A percentile compares a stretch with the other conserved stretches of the same genome.
These are phyloP conservation scores for Xestobium rufovillosum DNA, from an alignment of 2,888 invertebrate species.

Conservation along the genomic window DNA sequence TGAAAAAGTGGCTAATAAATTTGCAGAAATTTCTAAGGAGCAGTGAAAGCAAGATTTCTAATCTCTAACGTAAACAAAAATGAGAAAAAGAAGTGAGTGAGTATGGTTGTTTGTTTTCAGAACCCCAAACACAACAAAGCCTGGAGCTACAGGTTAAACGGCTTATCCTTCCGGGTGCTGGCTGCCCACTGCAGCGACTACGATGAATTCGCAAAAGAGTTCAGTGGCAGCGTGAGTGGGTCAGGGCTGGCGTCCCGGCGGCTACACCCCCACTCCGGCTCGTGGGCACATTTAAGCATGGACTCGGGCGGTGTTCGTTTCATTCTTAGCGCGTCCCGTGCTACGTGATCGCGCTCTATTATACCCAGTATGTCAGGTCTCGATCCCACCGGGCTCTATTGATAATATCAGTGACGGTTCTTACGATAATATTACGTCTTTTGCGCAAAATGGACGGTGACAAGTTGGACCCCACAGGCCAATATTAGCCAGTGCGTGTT, in stretches of 20 bases:
- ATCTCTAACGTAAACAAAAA: too few relatives aligned
- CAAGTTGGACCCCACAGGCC: slow-evolving; percentile 42
- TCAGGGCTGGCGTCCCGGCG: slow-evolving; percentile 42
- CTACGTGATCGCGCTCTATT: slow-evolving; percentile 14
- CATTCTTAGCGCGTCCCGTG: slow-evolving; percentile 23
- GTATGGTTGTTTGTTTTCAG: too few relatives aligned
- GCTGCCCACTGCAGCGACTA: slow-evolving; percentile 6
- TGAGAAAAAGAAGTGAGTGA: too few relatives aligned
- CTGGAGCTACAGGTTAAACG: slow-evolving; percentile 2
- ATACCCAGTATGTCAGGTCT: slow-evolving; percentile 37
- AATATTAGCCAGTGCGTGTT: slow-evolving; percentile 30
- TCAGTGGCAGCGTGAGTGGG: slow-evolving; percentile 41
- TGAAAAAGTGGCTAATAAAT: too few relatives aligned
- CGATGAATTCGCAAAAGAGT: slow-evolving; percentile 34
- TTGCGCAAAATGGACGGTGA: slow-evolving; percentile 38
- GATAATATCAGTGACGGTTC: slow-evolving; percentile 21
- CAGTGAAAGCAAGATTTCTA: too few relatives aligned
- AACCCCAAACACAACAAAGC: not conserved
- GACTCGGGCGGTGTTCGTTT: slow-evolving; percentile 23
- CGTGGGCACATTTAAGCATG: slow-evolving; percentile 33
- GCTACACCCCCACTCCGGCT: slow-evolving; percentile 33
- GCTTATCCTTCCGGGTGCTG: slow-evolving; percentile 8
- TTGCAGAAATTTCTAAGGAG: too few relatives aligned
- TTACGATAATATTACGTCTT: slow-evolving; percentile 11
- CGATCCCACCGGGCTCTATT: slow-evolving; percentile 40